phyloP scores from a whole-genome alignment of 2,888 invertebrate genomes.

The Ophion costatus region DNA sequence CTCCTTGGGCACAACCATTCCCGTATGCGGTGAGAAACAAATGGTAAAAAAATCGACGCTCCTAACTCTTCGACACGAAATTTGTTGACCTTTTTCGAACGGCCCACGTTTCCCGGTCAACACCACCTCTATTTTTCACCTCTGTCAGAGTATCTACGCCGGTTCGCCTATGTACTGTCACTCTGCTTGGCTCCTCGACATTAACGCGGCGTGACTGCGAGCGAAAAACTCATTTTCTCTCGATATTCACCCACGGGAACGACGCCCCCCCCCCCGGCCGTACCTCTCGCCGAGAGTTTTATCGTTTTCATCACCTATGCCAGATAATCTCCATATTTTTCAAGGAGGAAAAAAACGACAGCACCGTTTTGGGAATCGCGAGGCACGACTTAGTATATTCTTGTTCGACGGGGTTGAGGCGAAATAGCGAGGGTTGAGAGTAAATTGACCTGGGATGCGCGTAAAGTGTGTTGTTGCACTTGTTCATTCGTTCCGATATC shows the following conservation, averaged over 20 bases:
- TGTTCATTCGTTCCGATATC: no score
- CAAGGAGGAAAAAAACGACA: no score
- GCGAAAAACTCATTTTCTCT: slow-evolving; percentile 58
- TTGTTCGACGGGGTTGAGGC: no score
- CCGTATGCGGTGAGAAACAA: slow-evolving; percentile 23
- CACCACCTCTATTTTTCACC: neutral
- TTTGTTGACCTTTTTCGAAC: neutral
- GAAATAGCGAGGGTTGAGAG: no score
- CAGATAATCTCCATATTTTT: neutral
- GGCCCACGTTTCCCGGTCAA: slow-evolving; percentile 1
- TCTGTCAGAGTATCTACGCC: slow-evolving; percentile 45
- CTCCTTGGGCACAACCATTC: slow-evolving; percentile 1
- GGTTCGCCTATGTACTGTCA: neutral
- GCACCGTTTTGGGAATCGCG: no score
- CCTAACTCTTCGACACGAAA: slow-evolving; percentile 31
- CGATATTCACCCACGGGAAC: slow-evolving; percentile 47
- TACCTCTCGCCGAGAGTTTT: neutral
- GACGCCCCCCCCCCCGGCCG: neutral
- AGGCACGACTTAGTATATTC: no score
- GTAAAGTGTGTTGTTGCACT: no score
- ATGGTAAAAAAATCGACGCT: slow-evolving; percentile 23
- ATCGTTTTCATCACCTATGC: neutral
- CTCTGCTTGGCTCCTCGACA: slow-evolving; percentile 12
- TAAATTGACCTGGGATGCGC: no score
- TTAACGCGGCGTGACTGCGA: slow-evolving; percentile 55